These are phyloP conservation scores for Nomada lathburiana DNA, from an alignment of 2,888 invertebrate genomes.

Conservation along the genomic window DNA sequence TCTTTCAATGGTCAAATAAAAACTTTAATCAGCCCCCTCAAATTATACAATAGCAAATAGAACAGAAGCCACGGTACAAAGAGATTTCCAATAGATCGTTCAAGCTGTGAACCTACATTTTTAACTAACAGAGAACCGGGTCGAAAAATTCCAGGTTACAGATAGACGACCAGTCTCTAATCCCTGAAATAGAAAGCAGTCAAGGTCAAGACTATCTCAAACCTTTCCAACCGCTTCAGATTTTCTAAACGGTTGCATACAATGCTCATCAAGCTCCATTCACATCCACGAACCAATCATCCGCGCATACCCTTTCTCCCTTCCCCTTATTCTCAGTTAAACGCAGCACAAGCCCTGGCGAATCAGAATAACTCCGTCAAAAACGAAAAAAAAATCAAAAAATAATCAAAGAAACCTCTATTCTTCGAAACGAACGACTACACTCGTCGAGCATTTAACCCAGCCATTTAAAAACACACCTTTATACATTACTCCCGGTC, in stretches of 20 bases:
- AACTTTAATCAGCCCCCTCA: too few species aligned
- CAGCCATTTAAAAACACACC: constrained; percentile 6
- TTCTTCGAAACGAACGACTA: background rate
- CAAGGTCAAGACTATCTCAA: constrained; percentile 1
- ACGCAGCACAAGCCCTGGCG: too few species aligned
- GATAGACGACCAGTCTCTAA: background rate
- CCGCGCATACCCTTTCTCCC: background rate
- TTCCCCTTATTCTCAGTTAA: background rate
- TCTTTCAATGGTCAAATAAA: too few species aligned
- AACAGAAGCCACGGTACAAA: too few species aligned
- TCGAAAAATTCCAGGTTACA: background rate
- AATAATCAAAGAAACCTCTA: background rate
- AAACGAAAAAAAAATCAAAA: background rate
- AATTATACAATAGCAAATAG: too few species aligned
- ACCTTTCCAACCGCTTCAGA: background rate
- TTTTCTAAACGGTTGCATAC: background rate
- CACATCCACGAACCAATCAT: background rate
- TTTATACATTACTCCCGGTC: constrained; percentile 4
- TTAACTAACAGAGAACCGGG: too few species aligned
- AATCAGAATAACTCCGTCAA: background rate
- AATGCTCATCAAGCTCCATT: constrained; percentile 18
- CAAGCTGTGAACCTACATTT: too few species aligned
- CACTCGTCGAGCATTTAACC: background rate
- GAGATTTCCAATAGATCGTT: too few species aligned
- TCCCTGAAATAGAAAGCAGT: background rate